Conservation (phyloP, 2,797 vertebrate species). For the Nyctalus aviator region DNA sequence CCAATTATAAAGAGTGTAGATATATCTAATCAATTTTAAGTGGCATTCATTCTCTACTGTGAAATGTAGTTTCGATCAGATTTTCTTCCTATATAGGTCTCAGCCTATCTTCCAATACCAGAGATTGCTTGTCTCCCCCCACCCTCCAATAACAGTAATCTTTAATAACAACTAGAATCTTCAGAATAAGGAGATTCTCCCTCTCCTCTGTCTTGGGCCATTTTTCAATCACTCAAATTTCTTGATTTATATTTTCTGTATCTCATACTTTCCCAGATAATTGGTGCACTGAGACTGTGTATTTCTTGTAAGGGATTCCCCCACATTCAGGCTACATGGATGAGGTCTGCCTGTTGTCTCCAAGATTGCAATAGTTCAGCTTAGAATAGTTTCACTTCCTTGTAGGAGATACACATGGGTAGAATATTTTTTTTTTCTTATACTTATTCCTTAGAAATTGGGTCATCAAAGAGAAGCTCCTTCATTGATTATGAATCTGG, state of each 20-base stretch:
- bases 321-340: neutral
- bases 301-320: neutral
- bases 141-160: neutral
- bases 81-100: neutral
- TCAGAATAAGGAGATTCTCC: neutral
- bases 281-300: neutral
- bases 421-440: neutral
- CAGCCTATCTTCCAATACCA: neutral
- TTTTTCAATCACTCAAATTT: neutral
- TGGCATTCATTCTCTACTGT: neutral
- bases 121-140: neutral
- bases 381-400: neutral
- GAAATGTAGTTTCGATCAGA: neutral
- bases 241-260: neutral
- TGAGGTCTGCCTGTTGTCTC: neutral
- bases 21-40: neutral
- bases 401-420: neutral
- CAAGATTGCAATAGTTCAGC: neutral
- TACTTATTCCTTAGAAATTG: neutral
- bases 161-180: neutral
- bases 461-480: neutral
- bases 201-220: neutral
- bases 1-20: neutral
- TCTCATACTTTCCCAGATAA: neutral
- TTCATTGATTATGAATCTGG: neutral